Base-by-base conservation (phyloP, 2,797 vertebrate genomes). In the Streptopelia turtur region DNA sequence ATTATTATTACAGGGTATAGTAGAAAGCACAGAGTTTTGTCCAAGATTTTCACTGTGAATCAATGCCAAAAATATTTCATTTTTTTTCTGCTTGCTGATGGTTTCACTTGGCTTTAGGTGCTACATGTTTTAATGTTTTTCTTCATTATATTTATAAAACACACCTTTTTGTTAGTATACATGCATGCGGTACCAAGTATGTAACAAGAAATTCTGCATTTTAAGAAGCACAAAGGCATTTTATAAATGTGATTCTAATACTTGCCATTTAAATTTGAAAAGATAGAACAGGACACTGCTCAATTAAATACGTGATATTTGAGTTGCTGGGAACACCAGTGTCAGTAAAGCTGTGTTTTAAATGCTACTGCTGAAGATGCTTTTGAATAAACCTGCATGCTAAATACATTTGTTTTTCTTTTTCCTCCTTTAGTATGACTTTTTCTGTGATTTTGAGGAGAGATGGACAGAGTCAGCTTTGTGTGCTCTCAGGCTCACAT, bases 261-360 rank as follows among this genome's bases (percentile, higher is more conserved):
- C 53, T 9, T 91, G 72, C 72, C 77, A 77, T 87, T 89, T 90
- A 24, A 60, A 82, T 84, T 82, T 76, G 37, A 90, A 74, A 95
- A 89, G 66, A 39, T 31, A 79, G 83, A 60, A 25, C 31, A 60
- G 63, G 63, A 55, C 24, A 27, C 43, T 24, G 35, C 70, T 86
- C 59, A 72, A 47, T 89, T 79, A 72, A 82, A 82, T 61, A 31
- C 0, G 1, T 72, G 50, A 4, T 89, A 60, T 92, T 66, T 76
- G 59, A 92, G 35, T 77, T 93, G 37, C 57, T 80, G 59, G 59
- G 69, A 87, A 56, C 23, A 43, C 63, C 25, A 56, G 50, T 35
- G 55, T 59, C 0, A 5, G 37, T 13, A 52, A 56, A 76, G 63
- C 57, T 59, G 61, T 41, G 37, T 57, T 78, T 93, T 72, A 90